Conservation (phyloP, 2,888 invertebrate species). For the Drosophila cracens region DNA sequence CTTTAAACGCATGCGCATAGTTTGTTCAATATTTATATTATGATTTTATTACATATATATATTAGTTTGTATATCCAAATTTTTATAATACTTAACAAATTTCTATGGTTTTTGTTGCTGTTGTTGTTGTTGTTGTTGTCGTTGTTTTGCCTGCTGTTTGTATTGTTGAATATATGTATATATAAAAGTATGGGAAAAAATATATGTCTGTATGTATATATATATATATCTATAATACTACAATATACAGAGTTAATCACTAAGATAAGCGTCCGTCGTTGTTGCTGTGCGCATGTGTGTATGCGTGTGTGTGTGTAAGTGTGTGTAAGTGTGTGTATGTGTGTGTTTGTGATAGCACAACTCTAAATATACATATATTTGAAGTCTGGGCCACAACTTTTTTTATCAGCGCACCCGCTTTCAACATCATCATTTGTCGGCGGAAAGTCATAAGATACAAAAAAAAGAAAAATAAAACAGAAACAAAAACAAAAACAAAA, state of each 20-base stretch:
- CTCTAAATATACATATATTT: slow-evolving; percentile 12
- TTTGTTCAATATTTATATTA: slow-evolving; percentile 34
- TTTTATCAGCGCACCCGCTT: slow-evolving; percentile 68
- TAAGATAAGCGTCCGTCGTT: slow-evolving; percentile 59
- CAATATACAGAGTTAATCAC: slow-evolving; percentile 60
- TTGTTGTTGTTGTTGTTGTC: slow-evolving; percentile 14
- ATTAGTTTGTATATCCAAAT: slow-evolving; percentile 17
- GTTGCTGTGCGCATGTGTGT: slow-evolving; percentile 7
- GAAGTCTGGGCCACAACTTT: slow-evolving; percentile 38
- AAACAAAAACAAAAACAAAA: slow-evolving; percentile 15
- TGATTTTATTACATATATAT: slow-evolving; percentile 27
- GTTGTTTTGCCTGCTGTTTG: slow-evolving; percentile 9
- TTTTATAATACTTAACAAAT: slow-evolving; percentile 27
- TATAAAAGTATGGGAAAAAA: slow-evolving; percentile 11
- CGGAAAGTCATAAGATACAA: slow-evolving; percentile 60
- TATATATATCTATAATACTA: slow-evolving; percentile 56
- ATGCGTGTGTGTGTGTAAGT: not conserved
- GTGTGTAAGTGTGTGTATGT: not conserved
- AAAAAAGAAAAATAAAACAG: slow-evolving; percentile 20
- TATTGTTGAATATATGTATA: slow-evolving; percentile 2
- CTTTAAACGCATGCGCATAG: slow-evolving; percentile 8
- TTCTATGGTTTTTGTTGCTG: slow-evolving; percentile 9
- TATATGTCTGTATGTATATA: slow-evolving; percentile 16
- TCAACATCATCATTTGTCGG: slow-evolving; percentile 67
- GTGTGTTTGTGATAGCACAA: slow-evolving; percentile 24